A percentile compares a stretch with the other conserved stretches of the same genome.
These are phyloP conservation scores for Microplitis mediator DNA, from an alignment of 1,140 invertebrate species.

Conservation along the genomic window DNA sequence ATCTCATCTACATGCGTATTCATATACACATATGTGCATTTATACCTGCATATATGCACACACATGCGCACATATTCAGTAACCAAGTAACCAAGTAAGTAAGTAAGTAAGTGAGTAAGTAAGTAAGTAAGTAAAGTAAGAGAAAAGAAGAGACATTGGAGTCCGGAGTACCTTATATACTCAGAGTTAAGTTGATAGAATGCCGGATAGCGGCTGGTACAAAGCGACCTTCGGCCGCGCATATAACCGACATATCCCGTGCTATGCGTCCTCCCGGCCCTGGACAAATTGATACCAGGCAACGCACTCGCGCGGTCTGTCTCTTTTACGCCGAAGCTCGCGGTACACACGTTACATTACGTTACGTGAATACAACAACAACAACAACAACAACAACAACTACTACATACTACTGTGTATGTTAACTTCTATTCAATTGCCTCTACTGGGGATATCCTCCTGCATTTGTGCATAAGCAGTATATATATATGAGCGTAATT, in stretches of 20 bases:
- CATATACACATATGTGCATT: too few species aligned
- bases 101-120: too few species aligned
- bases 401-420: not conserved
- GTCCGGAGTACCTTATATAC: too few species aligned
- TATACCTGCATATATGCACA: not conserved
- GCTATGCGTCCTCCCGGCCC: conserved; percentile 47
- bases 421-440: not conserved
- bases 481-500: not conserved
- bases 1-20: too few species aligned
- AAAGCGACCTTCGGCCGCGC: conserved; percentile 55
- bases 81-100: not conserved
- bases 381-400: not conserved
- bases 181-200: conserved; percentile 51
- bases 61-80: not conserved
- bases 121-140: too few species aligned
- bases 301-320: conserved; percentile 47
- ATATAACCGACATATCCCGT: conserved; percentile 28
- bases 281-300: conserved; percentile 60
- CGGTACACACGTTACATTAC: not conserved
- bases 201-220: conserved; percentile 57
- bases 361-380: not conserved
- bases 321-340: conserved; percentile 19
- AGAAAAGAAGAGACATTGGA: too few species aligned
- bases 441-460: not conserved
- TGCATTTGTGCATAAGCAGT: too few species aligned